Evolutionary conservation across 2,113 vertebrate genomes (phyloP).

Genomic region (Oenanthe oenanthe): DNA sequence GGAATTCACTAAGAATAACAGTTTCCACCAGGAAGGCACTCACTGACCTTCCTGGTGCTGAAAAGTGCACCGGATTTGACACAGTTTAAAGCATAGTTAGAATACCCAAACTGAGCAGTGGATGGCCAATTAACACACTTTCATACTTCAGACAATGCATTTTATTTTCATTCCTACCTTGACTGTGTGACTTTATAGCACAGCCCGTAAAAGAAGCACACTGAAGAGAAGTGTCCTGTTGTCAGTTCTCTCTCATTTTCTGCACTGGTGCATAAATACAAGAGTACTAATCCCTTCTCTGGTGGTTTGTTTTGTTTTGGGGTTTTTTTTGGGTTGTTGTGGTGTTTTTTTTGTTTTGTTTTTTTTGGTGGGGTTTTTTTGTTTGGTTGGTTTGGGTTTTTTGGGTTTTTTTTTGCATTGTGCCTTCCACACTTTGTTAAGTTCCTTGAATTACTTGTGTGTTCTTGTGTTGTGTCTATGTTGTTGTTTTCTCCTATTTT

Average conservation of each 20-base stretch:
- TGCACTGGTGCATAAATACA: background rate
- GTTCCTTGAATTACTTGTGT: background rate
- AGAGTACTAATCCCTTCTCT: background rate
- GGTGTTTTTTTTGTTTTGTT: too few relatives aligned
- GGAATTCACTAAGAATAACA: background rate
- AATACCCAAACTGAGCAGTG: background rate
- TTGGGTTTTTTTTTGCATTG: background rate
- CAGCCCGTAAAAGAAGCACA: background rate
- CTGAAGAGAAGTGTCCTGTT: background rate
- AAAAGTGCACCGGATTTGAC: background rate
- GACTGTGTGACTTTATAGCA: background rate
- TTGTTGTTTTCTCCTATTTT: background rate
- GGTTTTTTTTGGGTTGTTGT: too few relatives aligned
- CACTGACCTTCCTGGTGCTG: background rate
- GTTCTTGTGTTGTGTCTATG: rapidly evolving
- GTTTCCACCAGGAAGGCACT: background rate
- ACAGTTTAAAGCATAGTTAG: background rate
- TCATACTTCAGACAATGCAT: background rate
- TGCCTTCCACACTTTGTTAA: background rate
- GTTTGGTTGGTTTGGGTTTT: too few relatives aligned
- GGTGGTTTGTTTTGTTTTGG: too few relatives aligned
- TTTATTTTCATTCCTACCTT: background rate
- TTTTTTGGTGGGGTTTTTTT: too few relatives aligned
- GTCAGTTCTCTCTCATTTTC: background rate
- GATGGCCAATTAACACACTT: background rate